Base-by-base conservation (phyloP, 2,888 invertebrate genomes). In the Xanthia togata region DNA sequence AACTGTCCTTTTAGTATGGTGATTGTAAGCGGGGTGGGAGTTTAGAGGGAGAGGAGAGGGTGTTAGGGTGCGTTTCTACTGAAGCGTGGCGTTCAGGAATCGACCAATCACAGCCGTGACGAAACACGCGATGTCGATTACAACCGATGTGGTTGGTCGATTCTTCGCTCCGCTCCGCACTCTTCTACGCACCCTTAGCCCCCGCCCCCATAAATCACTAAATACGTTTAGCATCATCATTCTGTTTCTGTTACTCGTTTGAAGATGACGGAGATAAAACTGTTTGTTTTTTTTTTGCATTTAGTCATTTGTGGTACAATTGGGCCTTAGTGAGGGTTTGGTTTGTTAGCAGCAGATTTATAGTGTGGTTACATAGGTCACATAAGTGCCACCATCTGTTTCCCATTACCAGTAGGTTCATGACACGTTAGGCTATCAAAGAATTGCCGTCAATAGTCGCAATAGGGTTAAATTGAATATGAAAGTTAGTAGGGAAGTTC, bases 1-100 rank as follows among this genome's bases (percentile, higher is more conserved):
- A 84, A 82, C 84, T 68, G 84, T 80, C 41, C 63, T 84, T 84
- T 64, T 8, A 80, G 2, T 38, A 14, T 12, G 3, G 47, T 38
- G 41, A n/a, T 79, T 31, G 44, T 35, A 65, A 62, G 65, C 65
- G 0, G 5, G 59, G 14, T 20, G n/a, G 69, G 41, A 8, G 41
- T 31, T 50, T 17, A 14, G 4, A 31, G 4, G 20, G 20, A 60
- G 5, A 5, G 44, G 31, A 17, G 6, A 6, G 47, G 31, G 6
- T 35, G 12, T 71, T 20, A 14, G 8, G 17, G 8, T 14, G 44
- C 2, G 41, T 55, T 35, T 31, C 4, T 11, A 55, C 20, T 44
- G 31, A 57, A 44, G 9, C 6, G 11, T 53, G 9, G 8, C 8
- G 12, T 26, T 8, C 20, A 26, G 20, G 20, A 26, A 44, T 20